These are phyloP conservation scores for Eupithecia vulgata DNA, from an alignment of 2,888 invertebrate genomes.

Conservation along the genomic window DNA sequence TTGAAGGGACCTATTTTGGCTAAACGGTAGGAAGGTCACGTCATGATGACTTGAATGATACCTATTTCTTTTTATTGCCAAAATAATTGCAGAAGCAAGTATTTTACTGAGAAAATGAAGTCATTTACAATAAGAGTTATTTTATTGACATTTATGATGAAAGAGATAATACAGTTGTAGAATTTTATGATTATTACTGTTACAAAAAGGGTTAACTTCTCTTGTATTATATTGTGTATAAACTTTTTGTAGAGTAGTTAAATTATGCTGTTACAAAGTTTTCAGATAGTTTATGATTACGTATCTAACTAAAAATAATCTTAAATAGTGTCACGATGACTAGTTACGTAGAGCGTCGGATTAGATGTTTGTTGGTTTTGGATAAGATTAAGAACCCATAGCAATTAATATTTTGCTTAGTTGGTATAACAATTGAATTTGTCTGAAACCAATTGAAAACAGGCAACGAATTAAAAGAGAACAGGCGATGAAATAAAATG, in stretches of 20 bases:
- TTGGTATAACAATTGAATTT: neutral
- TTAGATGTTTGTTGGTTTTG: neutral
- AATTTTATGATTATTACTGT: constrained; percentile 24
- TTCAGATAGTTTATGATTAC: neutral
- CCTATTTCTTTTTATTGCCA: constrained; percentile 35
- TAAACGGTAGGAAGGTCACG: constrained; percentile 31
- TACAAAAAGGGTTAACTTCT: constrained; percentile 6
- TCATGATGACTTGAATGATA: constrained; percentile 30
- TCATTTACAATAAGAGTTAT: constrained; percentile 37
- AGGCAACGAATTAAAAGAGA: neutral
- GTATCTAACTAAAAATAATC: neutral
- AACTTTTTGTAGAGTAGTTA: neutral
- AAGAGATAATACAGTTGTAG: constrained; percentile 39
- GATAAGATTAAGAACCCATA: neutral
- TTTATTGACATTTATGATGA: constrained; percentile 35
- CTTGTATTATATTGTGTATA: constrained; percentile 8
- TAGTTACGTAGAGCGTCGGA: neutral
- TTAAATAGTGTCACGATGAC: neutral
- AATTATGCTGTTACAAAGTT: neutral
- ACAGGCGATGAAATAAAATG: neutral
- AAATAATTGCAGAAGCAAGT: constrained; percentile 26
- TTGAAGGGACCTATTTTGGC: constrained; percentile 28
- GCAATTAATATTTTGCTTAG: neutral
- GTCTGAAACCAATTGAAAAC: neutral
- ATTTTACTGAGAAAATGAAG: constrained; percentile 39